Conservation (phyloP, 2,113 vertebrate species). For the Calidris pugnax region DNA sequence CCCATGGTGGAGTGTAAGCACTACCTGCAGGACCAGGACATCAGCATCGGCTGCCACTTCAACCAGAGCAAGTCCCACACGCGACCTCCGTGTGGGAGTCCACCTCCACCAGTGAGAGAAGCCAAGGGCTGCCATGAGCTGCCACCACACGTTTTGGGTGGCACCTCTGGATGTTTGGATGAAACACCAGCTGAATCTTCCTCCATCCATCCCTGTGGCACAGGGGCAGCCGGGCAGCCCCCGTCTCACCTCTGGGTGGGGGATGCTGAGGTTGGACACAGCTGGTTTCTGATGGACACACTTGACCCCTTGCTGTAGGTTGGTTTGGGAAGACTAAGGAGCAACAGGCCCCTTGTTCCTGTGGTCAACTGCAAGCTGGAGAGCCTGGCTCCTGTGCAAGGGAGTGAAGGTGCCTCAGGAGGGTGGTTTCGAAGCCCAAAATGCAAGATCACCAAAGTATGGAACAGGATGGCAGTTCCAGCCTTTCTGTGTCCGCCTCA, state of each 20-base stretch:
- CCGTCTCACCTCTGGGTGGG: accelerated
- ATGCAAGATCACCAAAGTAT: neutral
- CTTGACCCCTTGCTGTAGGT: neutral
- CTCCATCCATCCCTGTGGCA: neutral
- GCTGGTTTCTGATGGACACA: neutral
- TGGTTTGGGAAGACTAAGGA: neutral
- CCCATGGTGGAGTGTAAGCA: slow-evolving; percentile 64
- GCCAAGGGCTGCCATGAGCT: neutral
- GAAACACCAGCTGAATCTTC: neutral
- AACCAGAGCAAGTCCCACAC: neutral
- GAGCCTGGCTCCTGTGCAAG: neutral
- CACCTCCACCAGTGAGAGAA: accelerated
- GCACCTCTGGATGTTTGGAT: neutral
- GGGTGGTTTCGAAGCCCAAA: neutral
- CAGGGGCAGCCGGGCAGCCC: neutral
- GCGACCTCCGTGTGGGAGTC: neutral
- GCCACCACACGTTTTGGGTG: accelerated
- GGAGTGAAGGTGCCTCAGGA: neutral
- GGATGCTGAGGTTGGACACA: no score
- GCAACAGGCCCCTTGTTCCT: neutral
- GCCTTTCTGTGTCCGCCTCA: slow-evolving; percentile 56
- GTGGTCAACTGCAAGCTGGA: neutral
- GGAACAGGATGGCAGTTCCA: neutral
- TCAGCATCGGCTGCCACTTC: slow-evolving; percentile 72
- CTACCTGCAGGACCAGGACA: slow-evolving; percentile 61